Base-by-base conservation (phyloP, 2,797 vertebrate genomes). In the Aulostomus chinensis region DNA sequence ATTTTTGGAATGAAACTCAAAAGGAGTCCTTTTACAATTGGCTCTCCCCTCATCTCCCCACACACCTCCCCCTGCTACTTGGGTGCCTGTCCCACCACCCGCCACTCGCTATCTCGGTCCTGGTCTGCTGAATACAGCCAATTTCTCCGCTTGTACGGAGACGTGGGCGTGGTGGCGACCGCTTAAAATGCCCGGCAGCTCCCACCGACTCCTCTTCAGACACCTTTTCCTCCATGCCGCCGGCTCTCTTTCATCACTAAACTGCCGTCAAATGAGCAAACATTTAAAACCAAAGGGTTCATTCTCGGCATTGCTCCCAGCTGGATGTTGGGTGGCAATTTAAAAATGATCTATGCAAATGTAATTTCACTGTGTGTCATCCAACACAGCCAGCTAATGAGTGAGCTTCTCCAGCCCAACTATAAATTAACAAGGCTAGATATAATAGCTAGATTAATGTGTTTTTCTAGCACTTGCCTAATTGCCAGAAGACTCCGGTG, bases 371-470 rank as follows among this genome's bases (percentile, higher is more conserved):
- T 76, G 83, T 68, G 80, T 84, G 82, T 88, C 87, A 86, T 87
- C 85, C 82, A 83, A 88, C 81, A 82, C 81, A 80, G 86, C 85
- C 78, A 89, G 90, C 90, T 90, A 91, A 92, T 90, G 87, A 88
- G 78, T 69, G 77, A 79, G 86, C 79, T 84, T 87, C 78, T 83
- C 71, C 79, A 78, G 84, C 81, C 67, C 77, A 68, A 73, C 85
- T 83, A 89, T 87, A 90, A 91, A 90, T 90, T 86, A 91, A 85
- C 85, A 75, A 69, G 73, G 76, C 77, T 76, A 85, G 86, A 90
- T 91, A 88, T 90, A 89, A 88, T 84, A 83, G 87, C 76, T 73
- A 88, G 90, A 90, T 91, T 86, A 88, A 89, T 91, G 86, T 89
- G 88, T 85, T 91, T 88, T 90, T 84, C 86, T 81, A 86, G 74